Base-by-base conservation (phyloP, 2,888 invertebrate genomes). In the Sclerodermus sp. region DNA sequence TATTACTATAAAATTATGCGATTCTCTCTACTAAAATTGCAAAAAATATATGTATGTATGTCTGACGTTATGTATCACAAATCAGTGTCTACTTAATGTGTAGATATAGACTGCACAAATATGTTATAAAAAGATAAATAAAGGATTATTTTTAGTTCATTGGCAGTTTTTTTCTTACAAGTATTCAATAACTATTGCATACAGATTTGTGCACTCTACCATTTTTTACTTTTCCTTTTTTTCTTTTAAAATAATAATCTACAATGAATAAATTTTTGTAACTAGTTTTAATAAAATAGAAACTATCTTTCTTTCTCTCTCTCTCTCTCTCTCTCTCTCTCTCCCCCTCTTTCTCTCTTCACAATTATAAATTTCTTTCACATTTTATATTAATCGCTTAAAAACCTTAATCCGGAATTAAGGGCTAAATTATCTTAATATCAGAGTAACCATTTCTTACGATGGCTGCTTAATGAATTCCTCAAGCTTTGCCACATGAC, bases 241-340 rank as follows among this genome's bases (percentile, higher is more conserved):
- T n/a, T n/a, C n/a, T n/a, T n/a, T n/a, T n/a, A n/a, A n/a, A 38
- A 40, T 50, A 55, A 47, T 44, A 49, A 32, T 46, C 47, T 50
- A 29, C 51, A 31, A 29, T 37, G 40, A 34, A 23, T 45, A 45
- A 34, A 41, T 43, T 47, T 49, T 51, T 47, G 37, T 53, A 36
- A 45, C 43, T 45, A 52, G 51, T 38, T 36, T 47, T 49, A 47
- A 42, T 55, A 50, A 61, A 56, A 57, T 58, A 58, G 52, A 55
- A 55, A 49, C 23, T 3, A 23, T 23, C 8, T 23, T 23, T 23
- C 23, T 23, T 3, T 23, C 8, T n/a, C n/a, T n/a, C n/a, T n/a
- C n/a, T n/a, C n/a, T n/a, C n/a, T n/a, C n/a, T n/a, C n/a, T n/a
- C n/a, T n/a, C n/a, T n/a, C n/a, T n/a, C n/a, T n/a, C n/a, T n/a